These are phyloP conservation scores for Zaprionus ornatus DNA, from an alignment of 1,140 invertebrate species.

Conservation along the genomic window DNA sequence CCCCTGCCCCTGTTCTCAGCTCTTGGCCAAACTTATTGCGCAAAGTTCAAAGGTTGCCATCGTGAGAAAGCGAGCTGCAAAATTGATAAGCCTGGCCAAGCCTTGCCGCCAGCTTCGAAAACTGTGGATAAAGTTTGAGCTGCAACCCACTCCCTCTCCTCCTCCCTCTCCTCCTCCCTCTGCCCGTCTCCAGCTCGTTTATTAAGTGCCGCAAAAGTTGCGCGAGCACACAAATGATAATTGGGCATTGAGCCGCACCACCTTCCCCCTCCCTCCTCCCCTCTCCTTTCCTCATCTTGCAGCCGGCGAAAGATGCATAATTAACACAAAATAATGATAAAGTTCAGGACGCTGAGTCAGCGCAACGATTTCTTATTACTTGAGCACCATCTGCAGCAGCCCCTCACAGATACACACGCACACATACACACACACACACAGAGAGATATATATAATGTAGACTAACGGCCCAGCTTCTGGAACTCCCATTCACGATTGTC, in stretches of 20 bases:
- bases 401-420: not conserved
- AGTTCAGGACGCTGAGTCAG: conserved; percentile 62
- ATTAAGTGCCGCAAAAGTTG: conserved; percentile 77
- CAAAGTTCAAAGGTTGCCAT: conserved; percentile 73
- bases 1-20: not conserved
- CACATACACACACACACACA: not conserved
- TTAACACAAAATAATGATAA: conserved; percentile 81
- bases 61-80: conserved; percentile 61
- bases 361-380: conserved; percentile 62
- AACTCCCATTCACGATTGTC: conserved; percentile 99
- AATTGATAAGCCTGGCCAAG: conserved; percentile 63
- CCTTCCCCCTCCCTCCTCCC: not conserved
- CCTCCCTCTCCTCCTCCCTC: conserved; percentile 10
- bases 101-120: conserved; percentile 15
- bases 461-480: conserved; percentile 90
- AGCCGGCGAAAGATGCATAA: conserved; percentile 72
- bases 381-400: conserved; percentile 7
- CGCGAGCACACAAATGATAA: conserved; percentile 72
- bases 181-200: conserved; percentile 54
- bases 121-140: conserved; percentile 67
- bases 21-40: conserved; percentile 54
- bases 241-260: conserved; percentile 63
- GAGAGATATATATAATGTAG: not conserved
- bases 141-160: conserved; percentile 2
- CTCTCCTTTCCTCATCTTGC: not conserved